A percentile compares a stretch with the other conserved stretches of the same genome.
Conservation (phyloP, 2,888 invertebrate species). For the Ormyrus thymus region DNA sequence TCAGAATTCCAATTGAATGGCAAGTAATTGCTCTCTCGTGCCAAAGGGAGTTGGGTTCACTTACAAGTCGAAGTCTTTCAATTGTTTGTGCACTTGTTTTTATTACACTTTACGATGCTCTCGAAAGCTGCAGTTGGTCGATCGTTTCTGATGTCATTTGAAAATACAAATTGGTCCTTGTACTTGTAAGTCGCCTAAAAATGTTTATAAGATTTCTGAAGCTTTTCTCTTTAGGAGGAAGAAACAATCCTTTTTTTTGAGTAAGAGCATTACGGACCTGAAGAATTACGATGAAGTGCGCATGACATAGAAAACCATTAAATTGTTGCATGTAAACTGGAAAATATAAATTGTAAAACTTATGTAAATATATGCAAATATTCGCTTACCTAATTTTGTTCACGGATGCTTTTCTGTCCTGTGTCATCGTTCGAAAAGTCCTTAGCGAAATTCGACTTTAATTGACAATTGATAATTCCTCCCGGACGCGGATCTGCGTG, state of each 20-base stretch:
- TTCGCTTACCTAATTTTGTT: constrained; percentile 27
- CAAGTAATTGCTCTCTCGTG: no score
- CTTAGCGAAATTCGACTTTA: background rate
- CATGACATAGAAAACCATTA: constrained; percentile 1
- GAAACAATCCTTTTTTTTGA: background rate
- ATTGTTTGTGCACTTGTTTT: no score
- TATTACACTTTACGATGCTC: no score
- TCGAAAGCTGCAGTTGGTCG: no score
- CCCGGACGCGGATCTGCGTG: constrained; percentile 11
- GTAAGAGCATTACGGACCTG: no score
- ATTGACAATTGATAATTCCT: background rate
- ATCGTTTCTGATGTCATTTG: no score
- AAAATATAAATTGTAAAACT: constrained; percentile 46
- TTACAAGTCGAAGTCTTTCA: no score
- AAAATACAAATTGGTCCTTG: background rate
- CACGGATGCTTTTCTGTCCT: constrained; percentile 16
- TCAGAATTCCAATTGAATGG: no score
- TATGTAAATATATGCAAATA: constrained; percentile 51
- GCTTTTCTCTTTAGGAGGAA: background rate
- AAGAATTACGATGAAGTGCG: constrained; percentile 5
- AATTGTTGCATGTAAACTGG: constrained; percentile 37
- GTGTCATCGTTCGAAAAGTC: background rate
- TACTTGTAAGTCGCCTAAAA: background rate
- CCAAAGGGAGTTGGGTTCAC: no score
- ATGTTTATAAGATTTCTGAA: constrained; percentile 14